phyloP scores from a whole-genome alignment of 2,797 vertebrate species.

The Sebastes ruberrimus region DNA sequence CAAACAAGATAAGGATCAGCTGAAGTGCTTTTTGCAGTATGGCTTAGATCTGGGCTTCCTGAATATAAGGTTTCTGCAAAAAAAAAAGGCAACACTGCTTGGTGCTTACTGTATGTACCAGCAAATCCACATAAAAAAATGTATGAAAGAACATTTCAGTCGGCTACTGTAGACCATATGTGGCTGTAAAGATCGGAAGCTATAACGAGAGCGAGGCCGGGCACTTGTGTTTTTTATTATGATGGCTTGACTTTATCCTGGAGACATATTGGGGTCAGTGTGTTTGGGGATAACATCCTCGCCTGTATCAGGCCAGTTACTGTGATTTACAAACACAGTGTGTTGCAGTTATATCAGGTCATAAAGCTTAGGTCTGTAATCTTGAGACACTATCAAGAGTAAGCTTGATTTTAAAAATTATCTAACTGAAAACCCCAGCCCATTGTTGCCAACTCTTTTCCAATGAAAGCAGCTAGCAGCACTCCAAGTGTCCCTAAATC shows the following conservation, averaged over 20 bases:
- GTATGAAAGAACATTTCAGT: slow-evolving; percentile 37
- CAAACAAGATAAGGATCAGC: slow-evolving; percentile 78
- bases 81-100: slow-evolving; percentile 35
- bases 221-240: slow-evolving; percentile 25
- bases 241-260: slow-evolving; percentile 56
- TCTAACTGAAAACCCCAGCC: no score
- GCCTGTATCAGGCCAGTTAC: slow-evolving; percentile 23
- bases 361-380: background rate
- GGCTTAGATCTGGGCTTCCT: slow-evolving; percentile 73
- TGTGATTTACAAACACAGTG: slow-evolving; percentile 38
- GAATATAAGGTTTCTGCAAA: slow-evolving; percentile 63
- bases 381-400: no score
- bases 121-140: slow-evolving; percentile 44
- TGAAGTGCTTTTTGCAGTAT: slow-evolving; percentile 50
- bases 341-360: background rate
- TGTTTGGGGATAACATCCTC: slow-evolving; percentile 48
- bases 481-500: no score
- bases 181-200: slow-evolving; percentile 39
- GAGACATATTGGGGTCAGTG: slow-evolving; percentile 54
- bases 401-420: fast-evolving
- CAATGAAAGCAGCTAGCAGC: no score
- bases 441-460: no score
- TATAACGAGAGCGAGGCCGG: background rate
- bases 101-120: slow-evolving; percentile 9
- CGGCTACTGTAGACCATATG: slow-evolving; percentile 46